Base-by-base conservation (phyloP, 2,113 vertebrate genomes). In the human (Homo sapiens) region DNA sequence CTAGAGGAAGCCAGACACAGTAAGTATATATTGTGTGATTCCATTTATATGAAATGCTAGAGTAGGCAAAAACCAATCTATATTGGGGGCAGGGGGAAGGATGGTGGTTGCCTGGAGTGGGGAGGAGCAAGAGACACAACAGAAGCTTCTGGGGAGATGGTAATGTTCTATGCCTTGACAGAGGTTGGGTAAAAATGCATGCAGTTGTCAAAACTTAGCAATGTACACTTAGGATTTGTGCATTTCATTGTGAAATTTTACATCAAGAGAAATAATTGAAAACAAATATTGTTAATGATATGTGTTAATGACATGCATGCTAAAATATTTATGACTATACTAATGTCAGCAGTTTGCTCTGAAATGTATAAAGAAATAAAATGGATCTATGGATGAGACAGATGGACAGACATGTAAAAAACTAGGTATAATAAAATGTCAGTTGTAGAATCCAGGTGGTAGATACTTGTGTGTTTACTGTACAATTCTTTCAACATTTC, bases 341-440 rank as follows among this genome's bases (percentile, higher is more conserved):
- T 32, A 9, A 64, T 17, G 27, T 25, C 1, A 10, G 18, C 57
- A 73, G 88, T 45, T 91, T 57, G 64, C 52, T 57, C 27, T 73
- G 55, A 95, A 78, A 73, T 17, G 22, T 38, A 79, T 75, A 87
- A 78, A 93, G 20, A 96, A 76, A 76, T 75, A 88, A 50, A 89
- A 82, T 61, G 66, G 27, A 55, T 23, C 55, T 25, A 84, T 38
- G 61, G 17, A 35, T 61, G 25, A 17, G 14, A 48, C 30, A 13
- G 11, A 68, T 12, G 35, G 13, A 84, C 12, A 95, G 72, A 48
- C 16, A 57, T 5, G 4, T 32, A 23, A 43, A 45, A 52, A 96
- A 38, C 45, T 11, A 84, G 30, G 40, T 45, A 59, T n/a, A 61
- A 16, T 73, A 80, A 70, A 90, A 86, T 43, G 17, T 61, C 81